phyloP scores from a whole-genome alignment of 2,888 invertebrate species.

The Dascillus cervinus region DNA sequence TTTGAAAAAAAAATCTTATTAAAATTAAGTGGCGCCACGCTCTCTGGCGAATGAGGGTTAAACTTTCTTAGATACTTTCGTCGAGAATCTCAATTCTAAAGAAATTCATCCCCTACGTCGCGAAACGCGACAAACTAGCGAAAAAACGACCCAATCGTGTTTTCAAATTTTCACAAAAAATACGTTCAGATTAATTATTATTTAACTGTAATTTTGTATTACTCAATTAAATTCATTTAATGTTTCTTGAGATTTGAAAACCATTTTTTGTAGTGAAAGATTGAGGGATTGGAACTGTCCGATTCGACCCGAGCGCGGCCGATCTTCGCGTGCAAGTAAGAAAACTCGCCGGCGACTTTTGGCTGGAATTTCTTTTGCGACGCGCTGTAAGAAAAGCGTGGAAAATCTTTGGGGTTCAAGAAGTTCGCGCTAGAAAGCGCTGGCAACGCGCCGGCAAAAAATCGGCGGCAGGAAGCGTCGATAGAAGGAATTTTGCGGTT shows the following conservation, averaged over 20 bases:
- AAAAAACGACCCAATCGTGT: no score
- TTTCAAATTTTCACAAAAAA: no score
- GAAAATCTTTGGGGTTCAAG: constrained; percentile 27
- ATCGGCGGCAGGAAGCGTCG: constrained; percentile 10
- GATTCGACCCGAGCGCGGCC: constrained; percentile 25
- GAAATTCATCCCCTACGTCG: constrained; percentile 10
- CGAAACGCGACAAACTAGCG: neutral
- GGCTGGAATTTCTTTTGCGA: constrained; percentile 28
- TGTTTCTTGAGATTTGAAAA: no score
- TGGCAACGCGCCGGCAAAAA: constrained; percentile 20
- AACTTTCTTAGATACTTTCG: constrained; percentile 35
- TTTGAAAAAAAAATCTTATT: no score
- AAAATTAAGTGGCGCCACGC: no score
- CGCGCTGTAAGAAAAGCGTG: constrained; percentile 23
- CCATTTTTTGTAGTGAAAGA: no score
- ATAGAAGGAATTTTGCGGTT: constrained; percentile 35
- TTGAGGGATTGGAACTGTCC: no score
- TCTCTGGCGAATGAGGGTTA: constrained; percentile 31
- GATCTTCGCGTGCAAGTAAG: constrained; percentile 19
- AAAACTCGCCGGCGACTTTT: constrained; percentile 27
- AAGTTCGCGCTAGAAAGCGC: constrained; percentile 32
- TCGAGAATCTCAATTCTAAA: constrained; percentile 16
- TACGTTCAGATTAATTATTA: no score
- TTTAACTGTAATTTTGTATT: no score
- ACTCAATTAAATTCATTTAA: no score